A percentile compares a stretch with the other conserved stretches of the same genome.
These are phyloP conservation scores for Tretioscincus oriximinensis DNA, from an alignment of 2,113 vertebrate species.

Conservation along the genomic window DNA sequence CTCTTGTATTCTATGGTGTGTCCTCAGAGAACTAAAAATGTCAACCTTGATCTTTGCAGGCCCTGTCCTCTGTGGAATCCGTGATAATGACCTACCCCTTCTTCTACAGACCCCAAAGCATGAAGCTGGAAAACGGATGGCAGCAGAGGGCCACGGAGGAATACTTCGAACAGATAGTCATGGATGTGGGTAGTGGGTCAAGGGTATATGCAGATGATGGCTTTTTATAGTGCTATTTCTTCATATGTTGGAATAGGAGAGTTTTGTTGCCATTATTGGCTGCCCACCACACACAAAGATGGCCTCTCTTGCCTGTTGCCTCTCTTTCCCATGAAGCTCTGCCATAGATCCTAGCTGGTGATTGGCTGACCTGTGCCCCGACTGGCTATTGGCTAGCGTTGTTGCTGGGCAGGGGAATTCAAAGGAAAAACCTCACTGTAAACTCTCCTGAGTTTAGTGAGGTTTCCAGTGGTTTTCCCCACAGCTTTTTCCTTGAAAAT, in stretches of 20 bases:
- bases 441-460: too few species aligned
- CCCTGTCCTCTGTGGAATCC: constrained; percentile 81
- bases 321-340: not conserved
- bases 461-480: too few species aligned
- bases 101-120: constrained; percentile 79
- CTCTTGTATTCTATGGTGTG: too few species aligned
- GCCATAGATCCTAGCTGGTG: not conserved
- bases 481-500: too few species aligned
- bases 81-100: constrained; percentile 85
- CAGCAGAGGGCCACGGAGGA: constrained; percentile 65
- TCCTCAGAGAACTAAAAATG: too few species aligned
- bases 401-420: too few species aligned
- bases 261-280: too few species aligned
- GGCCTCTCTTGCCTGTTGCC: too few species aligned
- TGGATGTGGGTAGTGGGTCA: constrained; percentile 66
- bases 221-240: not conserved
- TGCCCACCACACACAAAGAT: too few species aligned
- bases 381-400: too few species aligned
- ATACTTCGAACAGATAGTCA: constrained; percentile 67
- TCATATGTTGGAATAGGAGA: not conserved
- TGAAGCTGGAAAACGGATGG: constrained; percentile 75
- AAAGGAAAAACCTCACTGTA: too few species aligned
- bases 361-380: too few species aligned
- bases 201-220: accelerated
- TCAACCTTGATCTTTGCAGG: constrained; percentile 62